Percentiles rank a stretch among this genome's conserved stretches.
These are phyloP conservation scores for Semnornis frantzii DNA, from an alignment of 2,113 vertebrate species.

Conservation along the genomic window DNA sequence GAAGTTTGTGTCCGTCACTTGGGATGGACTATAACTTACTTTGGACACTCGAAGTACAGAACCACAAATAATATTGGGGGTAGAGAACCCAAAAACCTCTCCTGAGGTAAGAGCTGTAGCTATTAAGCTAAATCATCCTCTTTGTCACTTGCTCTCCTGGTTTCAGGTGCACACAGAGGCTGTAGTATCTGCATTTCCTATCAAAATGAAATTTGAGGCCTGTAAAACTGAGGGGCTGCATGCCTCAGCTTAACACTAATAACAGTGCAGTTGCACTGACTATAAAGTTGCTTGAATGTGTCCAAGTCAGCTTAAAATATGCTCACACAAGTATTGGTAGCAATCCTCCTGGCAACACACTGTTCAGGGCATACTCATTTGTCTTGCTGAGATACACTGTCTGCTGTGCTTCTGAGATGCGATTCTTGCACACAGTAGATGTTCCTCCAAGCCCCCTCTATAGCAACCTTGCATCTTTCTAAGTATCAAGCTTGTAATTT, in stretches of 20 bases:
- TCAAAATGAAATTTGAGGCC: not conserved
- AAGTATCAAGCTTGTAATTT: not conserved
- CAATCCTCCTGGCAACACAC: not conserved
- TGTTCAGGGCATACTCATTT: rapidly evolving
- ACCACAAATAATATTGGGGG: not conserved
- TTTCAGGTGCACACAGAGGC: not conserved
- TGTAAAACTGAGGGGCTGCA: not conserved
- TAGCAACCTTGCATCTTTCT: not conserved
- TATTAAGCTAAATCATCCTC: not conserved
- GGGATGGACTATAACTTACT: not conserved
- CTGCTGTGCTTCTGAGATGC: not conserved
- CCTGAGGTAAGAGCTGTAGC: not conserved
- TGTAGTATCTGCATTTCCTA: not conserved
- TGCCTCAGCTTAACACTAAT: not conserved
- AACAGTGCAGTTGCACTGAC: not conserved
- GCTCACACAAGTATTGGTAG: not conserved
- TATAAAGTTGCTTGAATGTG: not conserved
- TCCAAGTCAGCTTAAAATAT: not conserved
- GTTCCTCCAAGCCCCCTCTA: not conserved
- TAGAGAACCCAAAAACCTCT: not conserved
- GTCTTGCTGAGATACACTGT: not conserved
- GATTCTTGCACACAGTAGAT: not conserved
- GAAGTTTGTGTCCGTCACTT: not conserved
- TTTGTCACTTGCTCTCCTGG: rapidly evolving
- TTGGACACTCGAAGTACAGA: not conserved